Evolutionary conservation across 2,113 vertebrate genomes (phyloP).

Genomic region (Ciconia boyciana): DNA sequence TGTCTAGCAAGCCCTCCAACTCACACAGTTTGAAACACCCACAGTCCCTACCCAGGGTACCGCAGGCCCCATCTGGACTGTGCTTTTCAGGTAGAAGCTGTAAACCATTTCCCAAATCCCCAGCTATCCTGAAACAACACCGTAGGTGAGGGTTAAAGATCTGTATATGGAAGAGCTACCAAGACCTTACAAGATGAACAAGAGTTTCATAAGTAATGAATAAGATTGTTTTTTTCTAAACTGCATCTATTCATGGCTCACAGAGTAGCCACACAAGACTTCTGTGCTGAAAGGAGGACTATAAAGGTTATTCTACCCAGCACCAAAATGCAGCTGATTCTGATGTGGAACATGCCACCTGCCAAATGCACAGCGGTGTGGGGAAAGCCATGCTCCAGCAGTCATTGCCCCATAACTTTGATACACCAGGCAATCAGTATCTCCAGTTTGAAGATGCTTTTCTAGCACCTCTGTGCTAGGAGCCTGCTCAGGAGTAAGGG

Average conservation of each 20-base stretch:
- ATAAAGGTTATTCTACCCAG: background rate
- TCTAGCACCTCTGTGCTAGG: background rate
- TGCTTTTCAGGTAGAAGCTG: conserved; percentile 1
- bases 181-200: background rate
- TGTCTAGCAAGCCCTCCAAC: conserved; percentile 12
- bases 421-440: background rate
- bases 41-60: background rate
- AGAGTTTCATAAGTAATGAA: background rate
- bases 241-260: background rate
- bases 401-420: background rate
- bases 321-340: background rate
- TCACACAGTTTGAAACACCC: conserved; percentile 5
- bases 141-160: background rate
- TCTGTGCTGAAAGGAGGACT: background rate
- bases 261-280: background rate
- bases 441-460: background rate
- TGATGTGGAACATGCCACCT: background rate
- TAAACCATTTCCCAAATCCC: background rate
- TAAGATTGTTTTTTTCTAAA: background rate
- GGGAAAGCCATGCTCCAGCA: background rate
- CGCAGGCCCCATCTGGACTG: background rate
- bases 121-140: background rate
- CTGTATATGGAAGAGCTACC: background rate
- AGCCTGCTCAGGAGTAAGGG: background rate
- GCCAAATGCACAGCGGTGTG: background rate